Conservation (phyloP, 2,888 invertebrate genomes). For the Ceratothoa steindachneri region DNA sequence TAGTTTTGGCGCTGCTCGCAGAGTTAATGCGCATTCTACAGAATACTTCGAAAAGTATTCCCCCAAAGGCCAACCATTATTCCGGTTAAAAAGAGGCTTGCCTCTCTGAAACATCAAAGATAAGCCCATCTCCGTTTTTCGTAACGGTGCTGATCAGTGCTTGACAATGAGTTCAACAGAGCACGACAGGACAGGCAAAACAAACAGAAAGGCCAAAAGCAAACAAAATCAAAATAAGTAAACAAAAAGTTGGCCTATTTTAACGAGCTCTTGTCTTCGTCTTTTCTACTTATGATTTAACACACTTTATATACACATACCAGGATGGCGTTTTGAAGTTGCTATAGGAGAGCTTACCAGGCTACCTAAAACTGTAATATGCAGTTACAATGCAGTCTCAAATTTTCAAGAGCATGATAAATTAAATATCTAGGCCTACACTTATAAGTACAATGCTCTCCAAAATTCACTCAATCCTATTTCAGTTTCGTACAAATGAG, state of each 20-base stretch:
- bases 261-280: background rate
- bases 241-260: background rate
- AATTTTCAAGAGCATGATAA: background rate
- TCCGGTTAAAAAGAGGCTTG: too few relatives aligned
- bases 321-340: background rate
- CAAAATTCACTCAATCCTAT: background rate
- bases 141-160: background rate
- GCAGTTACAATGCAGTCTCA: background rate
- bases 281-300: background rate
- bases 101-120: too few relatives aligned
- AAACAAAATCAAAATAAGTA: background rate
- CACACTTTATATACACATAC: slow-evolving; percentile 4
- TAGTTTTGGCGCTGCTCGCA: too few relatives aligned
- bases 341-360: background rate
- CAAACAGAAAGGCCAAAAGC: too few relatives aligned
- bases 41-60: too few relatives aligned
- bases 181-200: background rate
- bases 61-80: too few relatives aligned
- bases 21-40: too few relatives aligned
- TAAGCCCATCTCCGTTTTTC: too few relatives aligned
- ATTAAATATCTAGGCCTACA: background rate
- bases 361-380: slow-evolving; percentile 8
- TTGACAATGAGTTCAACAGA: background rate
- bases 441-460: background rate
- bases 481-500: too few relatives aligned